Base-by-base conservation (phyloP, 2,888 invertebrate genomes). In the Ethmia dodecea region DNA sequence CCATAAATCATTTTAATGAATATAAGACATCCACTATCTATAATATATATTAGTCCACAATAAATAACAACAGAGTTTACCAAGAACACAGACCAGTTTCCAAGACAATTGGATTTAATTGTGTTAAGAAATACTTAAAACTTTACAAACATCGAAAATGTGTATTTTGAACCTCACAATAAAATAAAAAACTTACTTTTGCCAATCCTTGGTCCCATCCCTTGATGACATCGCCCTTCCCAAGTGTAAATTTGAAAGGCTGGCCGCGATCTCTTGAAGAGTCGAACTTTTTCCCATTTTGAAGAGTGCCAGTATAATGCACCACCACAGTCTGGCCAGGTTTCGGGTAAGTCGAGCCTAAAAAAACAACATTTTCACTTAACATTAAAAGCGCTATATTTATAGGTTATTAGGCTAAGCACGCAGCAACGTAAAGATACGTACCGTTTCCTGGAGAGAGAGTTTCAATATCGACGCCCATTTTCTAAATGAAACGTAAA, bases 131-230 rank as follows among this genome's bases (percentile, higher is more conserved):
- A 18, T 18, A 18, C 18, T 5, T 5, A 18, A 4, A 3, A 4
- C 5, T 8, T n/a, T 25, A 4, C 5, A 25, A 25, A 4, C 3
- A 3, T 25, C 5, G 5, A 5, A 18, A 5, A 18, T 18, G 5
- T 5, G 18, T 18, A 18, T 18, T 5, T 18, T 5, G 5, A 18
- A 5, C 25, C 4, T 25, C 4, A 8, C 3, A n/a, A 8, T 8
- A n/a, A 30, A 3, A 25, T n/a, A 5, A 5, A 18, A 27, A 24
- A 31, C 45, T 70, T 75, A 93, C 93, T 88, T 94, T 93, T 41
- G 95, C 93, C 43, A 98, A 92, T 43, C 98, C 98, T 76, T 97
- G 94, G 71, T 99, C 98, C 98, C 98, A 98, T 14, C 97, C 98
- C 76, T 94, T 94, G 62, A 99, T 99, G n/a, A 99, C 98, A 78